A percentile compares a stretch with the other conserved stretches of the same genome.
phyloP scores from a whole-genome alignment of 2,797 vertebrate species.

The Aythya fuligula region DNA sequence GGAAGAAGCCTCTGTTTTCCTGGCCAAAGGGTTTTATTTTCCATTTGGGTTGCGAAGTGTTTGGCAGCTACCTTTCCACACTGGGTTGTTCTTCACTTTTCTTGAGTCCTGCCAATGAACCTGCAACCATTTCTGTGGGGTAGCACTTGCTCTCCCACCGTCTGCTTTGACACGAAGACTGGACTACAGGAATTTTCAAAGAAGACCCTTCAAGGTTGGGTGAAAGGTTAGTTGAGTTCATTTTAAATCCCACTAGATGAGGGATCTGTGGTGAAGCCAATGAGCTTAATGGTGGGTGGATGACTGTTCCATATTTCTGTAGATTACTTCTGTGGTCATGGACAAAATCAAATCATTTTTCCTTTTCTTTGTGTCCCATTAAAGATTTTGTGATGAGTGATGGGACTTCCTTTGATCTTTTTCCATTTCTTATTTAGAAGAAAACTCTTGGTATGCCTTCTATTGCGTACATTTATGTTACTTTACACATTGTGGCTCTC shows the following conservation, averaged over 20 bases:
- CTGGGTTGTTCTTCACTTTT: not conserved
- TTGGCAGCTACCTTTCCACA: not conserved
- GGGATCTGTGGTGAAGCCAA: not conserved
- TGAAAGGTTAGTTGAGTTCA: not conserved
- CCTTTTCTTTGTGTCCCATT: not conserved
- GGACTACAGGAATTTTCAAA: not conserved
- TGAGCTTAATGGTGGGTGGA: not conserved
- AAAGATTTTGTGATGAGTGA: not conserved
- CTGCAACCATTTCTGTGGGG: not conserved
- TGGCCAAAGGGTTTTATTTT: not conserved
- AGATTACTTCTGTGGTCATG: not conserved
- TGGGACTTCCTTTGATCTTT: not conserved
- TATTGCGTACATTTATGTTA: not conserved
- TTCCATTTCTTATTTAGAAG: not conserved
- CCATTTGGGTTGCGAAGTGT: not conserved
- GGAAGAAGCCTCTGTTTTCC: not conserved
- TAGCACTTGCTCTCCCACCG: not conserved
- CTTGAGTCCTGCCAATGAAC: not conserved
- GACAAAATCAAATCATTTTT: not conserved
- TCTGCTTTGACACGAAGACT: not conserved
- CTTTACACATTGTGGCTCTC: not conserved
- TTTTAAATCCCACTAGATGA: not conserved
- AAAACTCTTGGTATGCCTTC: not conserved
- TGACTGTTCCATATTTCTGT: not conserved
- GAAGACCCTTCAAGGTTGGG: not conserved